Evolutionary conservation across 2,113 vertebrate genomes (phyloP).

Genomic region (Cyprinodon tularosa): DNA sequence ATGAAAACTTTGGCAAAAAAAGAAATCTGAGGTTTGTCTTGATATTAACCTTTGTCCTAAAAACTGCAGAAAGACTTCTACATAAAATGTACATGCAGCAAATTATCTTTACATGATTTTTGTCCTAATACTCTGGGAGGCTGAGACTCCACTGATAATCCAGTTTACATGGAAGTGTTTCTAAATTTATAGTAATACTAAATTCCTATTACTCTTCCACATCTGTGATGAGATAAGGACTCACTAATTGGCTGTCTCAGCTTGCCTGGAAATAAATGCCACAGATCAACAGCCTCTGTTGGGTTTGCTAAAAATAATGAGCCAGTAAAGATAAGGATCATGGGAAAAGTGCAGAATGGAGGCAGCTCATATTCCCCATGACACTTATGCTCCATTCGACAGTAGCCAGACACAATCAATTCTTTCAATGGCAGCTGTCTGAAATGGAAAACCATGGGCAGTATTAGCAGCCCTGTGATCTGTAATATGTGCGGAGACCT

Average conservation of each 20-base stretch:
- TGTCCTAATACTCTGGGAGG: not conserved
- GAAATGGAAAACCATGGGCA: constrained; percentile 23
- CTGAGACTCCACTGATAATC: not conserved
- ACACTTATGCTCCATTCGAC: constrained; percentile 36
- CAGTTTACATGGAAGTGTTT: constrained; percentile 38
- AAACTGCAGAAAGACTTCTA: not conserved
- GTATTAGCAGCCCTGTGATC: constrained; percentile 23
- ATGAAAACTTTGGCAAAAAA: no score
- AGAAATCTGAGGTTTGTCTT: no score
- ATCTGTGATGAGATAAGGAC: constrained; percentile 67
- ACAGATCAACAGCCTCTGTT: constrained; percentile 66
- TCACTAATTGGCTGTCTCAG: constrained; percentile 72
- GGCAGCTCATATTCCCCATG: constrained; percentile 50
- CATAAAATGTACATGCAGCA: not conserved
- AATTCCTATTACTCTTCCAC: constrained; percentile 55
- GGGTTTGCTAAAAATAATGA: constrained; percentile 70
- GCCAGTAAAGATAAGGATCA: constrained; percentile 77
- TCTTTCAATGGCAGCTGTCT: constrained; percentile 22
- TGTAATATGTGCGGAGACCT: constrained; percentile 17
- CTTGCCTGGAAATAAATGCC: constrained; percentile 61
- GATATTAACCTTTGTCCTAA: no score
- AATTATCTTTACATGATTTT: not conserved
- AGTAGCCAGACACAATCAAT: constrained; percentile 31
- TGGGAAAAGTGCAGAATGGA: constrained; percentile 69
- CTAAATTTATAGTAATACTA: constrained; percentile 45